Percentiles rank a stretch among this genome's conserved stretches.
phyloP scores from a whole-genome alignment of 1,140 invertebrate species.

The Magallana angulata region DNA sequence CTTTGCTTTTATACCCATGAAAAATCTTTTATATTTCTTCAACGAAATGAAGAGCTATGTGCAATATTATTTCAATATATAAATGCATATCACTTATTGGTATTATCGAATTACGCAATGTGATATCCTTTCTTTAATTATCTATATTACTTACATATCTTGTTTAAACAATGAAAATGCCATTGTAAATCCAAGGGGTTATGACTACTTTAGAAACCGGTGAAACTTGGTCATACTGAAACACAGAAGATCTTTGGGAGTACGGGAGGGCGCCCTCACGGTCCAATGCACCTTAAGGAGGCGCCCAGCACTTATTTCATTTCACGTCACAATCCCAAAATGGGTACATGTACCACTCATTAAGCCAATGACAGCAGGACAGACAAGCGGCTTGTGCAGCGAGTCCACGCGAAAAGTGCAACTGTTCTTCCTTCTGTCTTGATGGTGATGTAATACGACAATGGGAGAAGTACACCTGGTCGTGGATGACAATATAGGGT shows the following conservation, averaged over 20 bases:
- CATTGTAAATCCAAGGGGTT: background rate
- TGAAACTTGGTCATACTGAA: background rate
- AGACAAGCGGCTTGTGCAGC: background rate
- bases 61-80: no score
- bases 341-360: background rate
- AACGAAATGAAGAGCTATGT: no score
- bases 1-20: no score
- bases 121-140: background rate
- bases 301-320: background rate
- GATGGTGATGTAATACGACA: background rate
- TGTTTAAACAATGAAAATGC: conserved; percentile 17
- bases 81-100: background rate
- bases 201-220: background rate
- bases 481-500: background rate
- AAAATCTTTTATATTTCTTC: no score
- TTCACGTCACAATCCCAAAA: background rate
- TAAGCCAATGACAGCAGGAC: background rate
- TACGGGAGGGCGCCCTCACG: background rate
- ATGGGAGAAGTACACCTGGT: background rate
- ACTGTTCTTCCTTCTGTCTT: background rate
- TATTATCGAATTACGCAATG: background rate
- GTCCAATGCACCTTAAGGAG: background rate
- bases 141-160: background rate
- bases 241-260: background rate
- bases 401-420: background rate